These are phyloP conservation scores for Eristalinus aeneus DNA, from an alignment of 2,888 invertebrate genomes.

Conservation along the genomic window DNA sequence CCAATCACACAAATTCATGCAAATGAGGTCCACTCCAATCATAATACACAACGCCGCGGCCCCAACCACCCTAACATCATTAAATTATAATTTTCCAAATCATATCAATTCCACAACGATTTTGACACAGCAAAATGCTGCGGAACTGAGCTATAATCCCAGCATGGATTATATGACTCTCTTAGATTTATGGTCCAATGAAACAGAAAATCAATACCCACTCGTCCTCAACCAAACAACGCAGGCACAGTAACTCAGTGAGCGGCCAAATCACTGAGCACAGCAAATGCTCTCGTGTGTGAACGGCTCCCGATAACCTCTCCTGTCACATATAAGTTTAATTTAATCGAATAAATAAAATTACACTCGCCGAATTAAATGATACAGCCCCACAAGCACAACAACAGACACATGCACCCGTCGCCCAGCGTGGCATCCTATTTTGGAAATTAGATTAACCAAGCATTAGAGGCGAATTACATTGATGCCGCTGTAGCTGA, in stretches of 20 bases:
- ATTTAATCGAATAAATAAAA: constrained; percentile 58
- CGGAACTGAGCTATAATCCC: background rate
- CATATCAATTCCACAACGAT: background rate
- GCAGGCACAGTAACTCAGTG: background rate
- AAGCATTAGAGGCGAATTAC: constrained; percentile 55
- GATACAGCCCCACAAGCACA: constrained; percentile 12
- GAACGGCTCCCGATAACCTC: constrained; percentile 40
- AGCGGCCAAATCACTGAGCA: background rate
- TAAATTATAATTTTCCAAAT: background rate
- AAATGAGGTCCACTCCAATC: background rate
- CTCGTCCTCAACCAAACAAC: background rate
- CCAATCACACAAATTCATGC: background rate
- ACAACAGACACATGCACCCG: constrained; percentile 20
- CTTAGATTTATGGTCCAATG: constrained; percentile 35
- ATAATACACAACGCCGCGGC: background rate
- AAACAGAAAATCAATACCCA: constrained; percentile 48
- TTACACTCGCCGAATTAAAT: constrained; percentile 28
- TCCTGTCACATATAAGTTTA: constrained; percentile 31
- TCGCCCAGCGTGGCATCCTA: constrained; percentile 54
- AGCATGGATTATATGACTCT: background rate
- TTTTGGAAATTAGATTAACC: constrained; percentile 70
- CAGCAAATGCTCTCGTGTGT: constrained; percentile 24
- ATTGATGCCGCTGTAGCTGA: constrained; percentile 33
- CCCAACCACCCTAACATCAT: background rate
- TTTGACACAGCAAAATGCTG: background rate